A percentile compares a stretch with the other conserved stretches of the same genome.
Conservation (phyloP, 2,888 invertebrate species). For the Sympetrum striolatum region DNA sequence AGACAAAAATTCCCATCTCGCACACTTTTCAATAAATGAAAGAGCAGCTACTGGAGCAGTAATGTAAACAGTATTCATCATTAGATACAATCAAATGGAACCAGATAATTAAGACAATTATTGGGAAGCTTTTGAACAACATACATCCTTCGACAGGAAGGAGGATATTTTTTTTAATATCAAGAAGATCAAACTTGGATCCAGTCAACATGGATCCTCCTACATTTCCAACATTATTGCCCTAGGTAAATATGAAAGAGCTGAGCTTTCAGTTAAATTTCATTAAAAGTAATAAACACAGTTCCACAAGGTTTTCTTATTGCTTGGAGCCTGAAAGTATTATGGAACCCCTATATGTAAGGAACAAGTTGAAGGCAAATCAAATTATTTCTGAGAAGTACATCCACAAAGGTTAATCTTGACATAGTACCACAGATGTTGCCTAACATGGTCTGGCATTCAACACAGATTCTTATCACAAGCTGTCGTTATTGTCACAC, state of each 20-base stretch:
- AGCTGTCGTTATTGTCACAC: conserved; percentile 22
- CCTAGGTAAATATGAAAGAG: neutral
- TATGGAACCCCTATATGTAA: neutral
- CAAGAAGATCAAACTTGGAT: too few species aligned
- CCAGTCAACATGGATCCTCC: too few species aligned
- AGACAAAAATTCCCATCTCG: too few species aligned
- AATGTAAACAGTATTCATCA: too few species aligned
- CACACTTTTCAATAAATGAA: too few species aligned
- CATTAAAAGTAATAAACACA: neutral
- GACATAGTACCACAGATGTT: neutral
- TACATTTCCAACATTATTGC: too few species aligned
- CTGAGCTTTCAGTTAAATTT: neutral
- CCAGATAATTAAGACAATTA: too few species aligned
- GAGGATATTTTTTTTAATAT: too few species aligned
- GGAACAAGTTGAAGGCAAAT: conserved; percentile 28
- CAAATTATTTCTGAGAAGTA: neutral
- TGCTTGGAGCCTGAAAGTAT: conserved; percentile 11
- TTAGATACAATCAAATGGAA: too few species aligned
- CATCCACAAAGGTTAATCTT: neutral
- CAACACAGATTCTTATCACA: conserved; percentile 25
- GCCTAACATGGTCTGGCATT: neutral
- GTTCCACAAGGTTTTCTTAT: conserved; percentile 2
- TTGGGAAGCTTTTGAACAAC: too few species aligned
- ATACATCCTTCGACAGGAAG: too few species aligned
- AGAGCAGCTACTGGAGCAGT: too few species aligned